Percentiles rank a stretch among this genome's conserved stretches.
Conservation (phyloP, 2,888 invertebrate genomes). For the Conus canariensis region DNA sequence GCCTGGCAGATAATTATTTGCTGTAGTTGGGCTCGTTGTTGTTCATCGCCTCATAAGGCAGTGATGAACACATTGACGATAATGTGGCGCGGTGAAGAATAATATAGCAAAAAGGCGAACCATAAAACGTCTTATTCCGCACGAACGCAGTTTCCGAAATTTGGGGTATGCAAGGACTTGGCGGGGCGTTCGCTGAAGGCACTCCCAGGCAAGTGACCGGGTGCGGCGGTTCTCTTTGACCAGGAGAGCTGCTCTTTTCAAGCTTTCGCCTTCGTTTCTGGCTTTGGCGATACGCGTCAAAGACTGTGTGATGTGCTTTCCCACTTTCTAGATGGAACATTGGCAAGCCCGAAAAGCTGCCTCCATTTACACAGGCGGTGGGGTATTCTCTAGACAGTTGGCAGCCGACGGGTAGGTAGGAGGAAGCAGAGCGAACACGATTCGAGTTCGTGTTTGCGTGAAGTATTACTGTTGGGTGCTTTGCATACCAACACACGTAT, state of each 20-base stretch:
- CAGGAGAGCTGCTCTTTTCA: background rate
- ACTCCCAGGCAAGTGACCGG: conserved; percentile 20
- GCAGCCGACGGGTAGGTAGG: no score
- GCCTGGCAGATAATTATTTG: background rate
- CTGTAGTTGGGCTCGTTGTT: background rate
- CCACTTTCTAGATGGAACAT: background rate
- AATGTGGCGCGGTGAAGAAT: background rate
- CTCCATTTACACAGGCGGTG: conserved; percentile 14
- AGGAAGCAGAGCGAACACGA: background rate
- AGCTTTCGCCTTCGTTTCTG: conserved; percentile 18
- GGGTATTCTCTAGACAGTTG: background rate
- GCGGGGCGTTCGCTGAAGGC: conserved; percentile 28
- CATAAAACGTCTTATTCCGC: conserved; percentile 15
- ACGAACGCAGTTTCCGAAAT: conserved; percentile 25
- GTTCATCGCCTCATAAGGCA: background rate
- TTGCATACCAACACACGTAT: background rate
- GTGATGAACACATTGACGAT: background rate
- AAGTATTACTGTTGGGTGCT: background rate
- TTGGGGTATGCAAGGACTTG: conserved; percentile 23
- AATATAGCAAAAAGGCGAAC: background rate
- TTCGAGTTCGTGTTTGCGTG: background rate
- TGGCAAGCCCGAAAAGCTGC: background rate
- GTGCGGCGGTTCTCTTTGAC: conserved; percentile 29
- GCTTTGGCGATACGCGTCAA: conserved; percentile 1
- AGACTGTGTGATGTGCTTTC: conserved; percentile 1